Conservation (phyloP, 2,888 invertebrate genomes). For the Bembecia ichneumoniformis region DNA sequence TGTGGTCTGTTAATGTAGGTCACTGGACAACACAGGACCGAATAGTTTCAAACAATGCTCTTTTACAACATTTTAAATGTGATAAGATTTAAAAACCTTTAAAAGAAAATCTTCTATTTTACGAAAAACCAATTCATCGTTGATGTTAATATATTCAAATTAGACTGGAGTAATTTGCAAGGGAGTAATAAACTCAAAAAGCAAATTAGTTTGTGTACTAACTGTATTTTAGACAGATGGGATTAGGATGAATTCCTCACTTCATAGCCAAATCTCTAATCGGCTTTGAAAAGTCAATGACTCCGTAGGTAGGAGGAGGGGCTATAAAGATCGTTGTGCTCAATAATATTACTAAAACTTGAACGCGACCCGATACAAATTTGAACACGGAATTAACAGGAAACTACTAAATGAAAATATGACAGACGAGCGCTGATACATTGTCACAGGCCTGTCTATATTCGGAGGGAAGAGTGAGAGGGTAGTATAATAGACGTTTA, state of each 20-base stretch:
- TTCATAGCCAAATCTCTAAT: not conserved
- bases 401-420: conserved; percentile 5
- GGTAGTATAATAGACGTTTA: not conserved
- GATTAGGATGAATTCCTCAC: not conserved
- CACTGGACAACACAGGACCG: not conserved
- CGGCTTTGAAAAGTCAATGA: not conserved
- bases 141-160: not conserved
- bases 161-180: not conserved
- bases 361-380: not conserved
- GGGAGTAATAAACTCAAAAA: not conserved
- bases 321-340: not conserved
- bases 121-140: no score
- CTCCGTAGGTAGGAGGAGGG: not conserved
- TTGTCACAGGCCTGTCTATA: conserved; percentile 6
- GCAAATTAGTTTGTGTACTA: not conserved
- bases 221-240: not conserved
- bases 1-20: not conserved
- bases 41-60: no score
- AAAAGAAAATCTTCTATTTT: no score
- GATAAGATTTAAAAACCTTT: no score
- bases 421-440: conserved; percentile 7
- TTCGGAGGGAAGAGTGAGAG: conserved; percentile 1
- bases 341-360: not conserved
- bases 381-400: not conserved
- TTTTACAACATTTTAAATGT: no score